A percentile compares a stretch with the other conserved stretches of the same genome.
Evolutionary conservation across 2,797 vertebrate genomes (phyloP).

Genomic region (Kryptolebias ocellatus): DNA sequence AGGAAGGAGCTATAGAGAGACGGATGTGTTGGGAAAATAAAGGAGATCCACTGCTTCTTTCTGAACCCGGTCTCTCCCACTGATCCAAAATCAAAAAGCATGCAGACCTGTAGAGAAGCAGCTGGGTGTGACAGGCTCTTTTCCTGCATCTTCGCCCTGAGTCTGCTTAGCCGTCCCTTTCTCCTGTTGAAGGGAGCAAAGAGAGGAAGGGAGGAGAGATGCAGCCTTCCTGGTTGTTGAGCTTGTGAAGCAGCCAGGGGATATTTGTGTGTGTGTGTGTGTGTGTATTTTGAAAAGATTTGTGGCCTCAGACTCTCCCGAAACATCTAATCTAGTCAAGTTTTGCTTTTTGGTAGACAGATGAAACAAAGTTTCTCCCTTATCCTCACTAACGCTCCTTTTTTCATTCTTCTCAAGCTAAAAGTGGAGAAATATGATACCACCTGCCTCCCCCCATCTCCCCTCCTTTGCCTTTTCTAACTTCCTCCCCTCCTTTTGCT

Average conservation of each 20-base stretch:
- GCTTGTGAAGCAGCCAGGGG: slow-evolving; percentile 16
- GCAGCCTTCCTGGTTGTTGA: slow-evolving; percentile 36
- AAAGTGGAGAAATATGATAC: slow-evolving; percentile 73
- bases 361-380: slow-evolving; percentile 43
- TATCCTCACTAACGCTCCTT: slow-evolving; percentile 36
- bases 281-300: slow-evolving; percentile 20
- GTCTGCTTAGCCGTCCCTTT: slow-evolving; percentile 40
- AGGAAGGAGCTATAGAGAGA: slow-evolving; percentile 37
- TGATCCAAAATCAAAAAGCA: slow-evolving; percentile 77
- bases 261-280: slow-evolving; percentile 30
- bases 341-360: slow-evolving; percentile 35
- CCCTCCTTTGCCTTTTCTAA: slow-evolving; percentile 49
- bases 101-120: slow-evolving; percentile 72
- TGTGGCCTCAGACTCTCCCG: slow-evolving; percentile 21
- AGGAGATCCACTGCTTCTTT: slow-evolving; percentile 48
- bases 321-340: slow-evolving; percentile 32
- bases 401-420: slow-evolving; percentile 42
- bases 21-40: slow-evolving; percentile 18
- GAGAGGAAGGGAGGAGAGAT: slow-evolving; percentile 25
- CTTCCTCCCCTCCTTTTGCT: slow-evolving; percentile 50
- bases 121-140: slow-evolving; percentile 76
- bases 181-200: slow-evolving; percentile 25
- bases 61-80: slow-evolving; percentile 57
- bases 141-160: slow-evolving; percentile 58
- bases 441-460: slow-evolving; percentile 71